Percentiles rank a stretch among this genome's conserved stretches.
Conservation (phyloP, 2,888 invertebrate genomes). For the Sicus ferrugineus region DNA sequence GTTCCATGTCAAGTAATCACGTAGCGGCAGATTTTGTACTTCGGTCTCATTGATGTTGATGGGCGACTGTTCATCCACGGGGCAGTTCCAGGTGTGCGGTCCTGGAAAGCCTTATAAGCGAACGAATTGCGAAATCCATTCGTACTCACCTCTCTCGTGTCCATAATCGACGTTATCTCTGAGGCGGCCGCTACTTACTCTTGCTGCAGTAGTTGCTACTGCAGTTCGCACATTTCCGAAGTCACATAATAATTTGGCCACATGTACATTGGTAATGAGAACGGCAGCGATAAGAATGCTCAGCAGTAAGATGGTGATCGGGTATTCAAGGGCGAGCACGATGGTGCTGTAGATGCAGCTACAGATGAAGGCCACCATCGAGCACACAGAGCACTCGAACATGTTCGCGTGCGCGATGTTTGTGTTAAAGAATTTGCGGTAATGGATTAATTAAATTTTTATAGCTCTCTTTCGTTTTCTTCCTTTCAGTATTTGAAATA, state of each 20-base stretch:
- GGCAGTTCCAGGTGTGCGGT: conserved; percentile 62
- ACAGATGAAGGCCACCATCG: conserved; percentile 40
- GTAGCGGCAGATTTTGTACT: conserved; percentile 53
- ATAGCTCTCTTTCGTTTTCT: no score
- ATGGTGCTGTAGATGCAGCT: conserved; percentile 44
- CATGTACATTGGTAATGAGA: conserved; percentile 47
- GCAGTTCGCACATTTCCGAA: conserved; percentile 34
- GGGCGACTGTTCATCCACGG: conserved; percentile 64
- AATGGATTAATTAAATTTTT: no score
- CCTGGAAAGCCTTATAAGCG: conserved; percentile 46
- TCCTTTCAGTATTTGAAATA: no score
- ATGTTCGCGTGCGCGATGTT: conserved; percentile 37
- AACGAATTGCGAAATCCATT: no score
- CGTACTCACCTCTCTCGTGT: not conserved
- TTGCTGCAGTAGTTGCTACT: no score
- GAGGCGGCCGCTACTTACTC: no score
- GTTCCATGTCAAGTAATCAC: conserved; percentile 65
- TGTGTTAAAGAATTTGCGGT: no score
- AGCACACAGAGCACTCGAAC: conserved; percentile 45
- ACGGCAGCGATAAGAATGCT: conserved; percentile 49
- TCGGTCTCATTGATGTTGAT: conserved; percentile 63
- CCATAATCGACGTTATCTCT: no score
- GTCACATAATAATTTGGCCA: conserved; percentile 45
- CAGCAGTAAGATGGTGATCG: conserved; percentile 46
- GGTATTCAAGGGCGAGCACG: conserved; percentile 49